Conservation (phyloP, 2,888 invertebrate species). For the Chloroclystis v-ata region DNA sequence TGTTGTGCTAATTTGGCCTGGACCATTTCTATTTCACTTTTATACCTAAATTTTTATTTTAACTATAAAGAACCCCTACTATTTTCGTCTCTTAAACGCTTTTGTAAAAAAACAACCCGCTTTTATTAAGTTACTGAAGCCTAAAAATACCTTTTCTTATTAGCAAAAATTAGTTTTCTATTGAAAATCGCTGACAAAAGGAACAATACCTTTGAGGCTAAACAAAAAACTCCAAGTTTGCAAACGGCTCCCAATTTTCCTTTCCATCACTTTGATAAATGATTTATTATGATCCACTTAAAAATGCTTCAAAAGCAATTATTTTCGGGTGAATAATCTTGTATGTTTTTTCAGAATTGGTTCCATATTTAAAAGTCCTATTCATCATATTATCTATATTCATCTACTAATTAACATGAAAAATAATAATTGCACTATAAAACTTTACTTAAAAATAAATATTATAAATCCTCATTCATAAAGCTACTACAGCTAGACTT, state of each 20-base stretch:
- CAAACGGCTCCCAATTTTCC: conserved; percentile 18
- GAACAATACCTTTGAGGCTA: conserved; percentile 22
- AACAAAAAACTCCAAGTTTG: conserved; percentile 29
- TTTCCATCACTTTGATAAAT: conserved; percentile 33
- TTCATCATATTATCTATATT: neutral
- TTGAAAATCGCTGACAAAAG: conserved; percentile 26
- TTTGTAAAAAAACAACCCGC: neutral
- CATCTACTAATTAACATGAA: too few species aligned
- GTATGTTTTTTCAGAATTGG: neutral
- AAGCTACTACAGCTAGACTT: too few species aligned
- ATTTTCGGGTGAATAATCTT: conserved; percentile 6
- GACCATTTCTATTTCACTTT: too few species aligned
- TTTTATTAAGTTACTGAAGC: too few species aligned
- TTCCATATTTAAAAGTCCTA: neutral
- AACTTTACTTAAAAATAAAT: too few species aligned
- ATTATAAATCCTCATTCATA: too few species aligned
- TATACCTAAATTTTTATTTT: too few species aligned
- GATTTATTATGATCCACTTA: conserved; percentile 35
- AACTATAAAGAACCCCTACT: too few species aligned
- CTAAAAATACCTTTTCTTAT: neutral
- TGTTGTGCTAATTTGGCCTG: too few species aligned
- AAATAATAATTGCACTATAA: too few species aligned
- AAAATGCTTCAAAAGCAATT: conserved; percentile 12
- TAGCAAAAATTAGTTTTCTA: conserved; percentile 23
- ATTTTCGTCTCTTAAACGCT: too few species aligned